Percentiles rank a stretch among this genome's conserved stretches.
Evolutionary conservation across 35 echinoderm and acorn worm species (phyloP).

Genomic region (Patiria miniata): DNA sequence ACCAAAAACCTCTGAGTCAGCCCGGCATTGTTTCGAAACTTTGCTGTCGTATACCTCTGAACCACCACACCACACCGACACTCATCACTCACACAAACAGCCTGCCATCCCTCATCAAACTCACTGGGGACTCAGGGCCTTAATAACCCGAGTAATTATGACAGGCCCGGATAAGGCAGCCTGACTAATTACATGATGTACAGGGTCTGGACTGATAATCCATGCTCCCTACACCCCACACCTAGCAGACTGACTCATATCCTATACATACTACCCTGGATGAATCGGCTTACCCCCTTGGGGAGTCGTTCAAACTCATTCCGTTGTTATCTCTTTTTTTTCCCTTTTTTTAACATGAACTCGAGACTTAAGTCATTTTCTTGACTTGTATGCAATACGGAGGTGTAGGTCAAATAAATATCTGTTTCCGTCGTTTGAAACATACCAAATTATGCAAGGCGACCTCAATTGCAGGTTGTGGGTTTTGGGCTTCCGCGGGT

Average conservation of each 20-base stretch:
- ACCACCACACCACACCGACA: too few species aligned
- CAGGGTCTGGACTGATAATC: constrained; percentile 2
- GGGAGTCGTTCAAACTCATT: background rate
- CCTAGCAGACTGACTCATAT: constrained; percentile 18
- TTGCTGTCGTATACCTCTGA: too few species aligned
- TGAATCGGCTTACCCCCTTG: background rate
- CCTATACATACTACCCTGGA: constrained; percentile 15
- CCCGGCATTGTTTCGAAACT: too few species aligned
- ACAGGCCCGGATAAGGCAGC: background rate
- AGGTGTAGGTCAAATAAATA: background rate
- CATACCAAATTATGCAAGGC: background rate
- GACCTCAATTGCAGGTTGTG: too few species aligned
- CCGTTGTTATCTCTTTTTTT: background rate
- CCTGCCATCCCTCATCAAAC: background rate
- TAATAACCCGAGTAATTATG: constrained; percentile 10
- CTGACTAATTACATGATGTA: constrained; percentile 31
- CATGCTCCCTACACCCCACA: background rate
- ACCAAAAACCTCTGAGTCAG: too few species aligned
- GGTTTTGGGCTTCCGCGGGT: too few species aligned
- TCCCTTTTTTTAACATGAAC: background rate
- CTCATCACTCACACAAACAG: background rate
- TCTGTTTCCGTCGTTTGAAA: background rate
- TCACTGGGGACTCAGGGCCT: background rate
- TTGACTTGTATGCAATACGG: background rate
- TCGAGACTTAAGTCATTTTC: too few species aligned